A percentile compares a stretch with the other conserved stretches of the same genome.
Evolutionary conservation across 2,113 vertebrate species (phyloP).

Genomic region (Bucco capensis): DNA sequence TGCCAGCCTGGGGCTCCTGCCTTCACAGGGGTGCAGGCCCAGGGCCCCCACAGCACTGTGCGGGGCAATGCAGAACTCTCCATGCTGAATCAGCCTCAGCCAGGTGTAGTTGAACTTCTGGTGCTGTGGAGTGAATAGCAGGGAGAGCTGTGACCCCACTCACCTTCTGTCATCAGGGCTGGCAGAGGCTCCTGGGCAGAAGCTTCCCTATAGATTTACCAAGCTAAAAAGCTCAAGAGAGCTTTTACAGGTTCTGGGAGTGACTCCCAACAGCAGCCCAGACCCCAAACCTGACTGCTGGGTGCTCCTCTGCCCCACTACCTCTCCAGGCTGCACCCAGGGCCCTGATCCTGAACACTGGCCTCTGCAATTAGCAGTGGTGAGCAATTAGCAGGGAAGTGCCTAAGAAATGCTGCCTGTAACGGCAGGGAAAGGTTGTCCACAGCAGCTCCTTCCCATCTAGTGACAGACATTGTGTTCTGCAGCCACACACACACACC

Average conservation of each 20-base stretch:
- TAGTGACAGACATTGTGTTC: accelerated
- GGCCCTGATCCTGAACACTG: no score
- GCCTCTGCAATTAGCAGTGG: background rate
- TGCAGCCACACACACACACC: background rate
- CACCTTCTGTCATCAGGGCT: accelerated
- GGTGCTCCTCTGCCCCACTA: background rate
- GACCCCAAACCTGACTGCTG: accelerated
- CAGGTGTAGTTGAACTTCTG: conserved; percentile 95
- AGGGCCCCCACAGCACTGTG: background rate
- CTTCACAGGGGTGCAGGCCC: conserved; percentile 73
- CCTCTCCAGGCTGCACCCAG: background rate
- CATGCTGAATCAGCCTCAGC: conserved; percentile 83
- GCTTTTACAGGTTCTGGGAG: background rate
- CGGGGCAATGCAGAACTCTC: conserved; percentile 73
- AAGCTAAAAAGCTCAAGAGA: background rate
- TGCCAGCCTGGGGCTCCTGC: conserved; percentile 60
- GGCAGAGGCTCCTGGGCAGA: no score
- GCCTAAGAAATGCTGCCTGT: background rate
- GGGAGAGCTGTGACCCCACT: accelerated
- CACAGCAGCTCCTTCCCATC: background rate
- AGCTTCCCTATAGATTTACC: background rate
- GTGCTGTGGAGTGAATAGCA: conserved; percentile 63
- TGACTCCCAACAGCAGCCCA: background rate
- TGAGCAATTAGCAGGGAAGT: background rate
- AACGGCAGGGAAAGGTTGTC: background rate